phyloP scores from a whole-genome alignment of 2,888 invertebrate species.

The Dolichomitus sp. region DNA sequence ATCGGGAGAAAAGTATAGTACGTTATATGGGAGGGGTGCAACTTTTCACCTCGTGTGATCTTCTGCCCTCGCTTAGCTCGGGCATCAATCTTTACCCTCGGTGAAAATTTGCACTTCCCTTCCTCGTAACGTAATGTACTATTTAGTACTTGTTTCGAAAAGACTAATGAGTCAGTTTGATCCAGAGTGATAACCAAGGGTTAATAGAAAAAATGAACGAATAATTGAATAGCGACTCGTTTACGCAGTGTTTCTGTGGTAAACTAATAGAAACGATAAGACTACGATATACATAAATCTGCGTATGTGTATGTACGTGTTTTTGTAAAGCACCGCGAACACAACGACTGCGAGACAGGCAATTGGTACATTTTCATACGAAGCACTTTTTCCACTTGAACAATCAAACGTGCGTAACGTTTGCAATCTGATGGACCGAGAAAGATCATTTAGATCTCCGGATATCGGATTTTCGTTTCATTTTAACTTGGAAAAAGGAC shows the following conservation, averaged over 20 bases:
- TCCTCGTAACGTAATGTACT: too few relatives aligned
- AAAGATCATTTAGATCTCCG: constrained; percentile 19
- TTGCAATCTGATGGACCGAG: constrained; percentile 28
- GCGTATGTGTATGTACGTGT: constrained; percentile 29
- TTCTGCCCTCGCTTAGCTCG: too few relatives aligned
- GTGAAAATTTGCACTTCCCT: too few relatives aligned
- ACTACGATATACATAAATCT: constrained; percentile 12
- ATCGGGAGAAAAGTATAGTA: too few relatives aligned
- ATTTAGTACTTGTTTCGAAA: too few relatives aligned
- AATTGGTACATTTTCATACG: constrained; percentile 65
- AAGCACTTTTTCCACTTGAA: constrained; percentile 54
- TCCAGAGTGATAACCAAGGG: too few relatives aligned
- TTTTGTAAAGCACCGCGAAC: constrained; percentile 55
- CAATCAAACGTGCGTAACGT: constrained; percentile 19
- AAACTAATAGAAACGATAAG: constrained; percentile 60
- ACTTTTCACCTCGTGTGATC: too few relatives aligned
- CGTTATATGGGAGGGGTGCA: too few relatives aligned
- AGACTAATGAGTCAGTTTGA: too few relatives aligned
- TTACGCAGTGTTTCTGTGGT: constrained; percentile 52
- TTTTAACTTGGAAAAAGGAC: constrained; percentile 49
- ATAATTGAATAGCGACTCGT: constrained; percentile 48
- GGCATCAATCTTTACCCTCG: too few relatives aligned
- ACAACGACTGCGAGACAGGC: constrained; percentile 64
- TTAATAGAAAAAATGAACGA: constrained; percentile 11
- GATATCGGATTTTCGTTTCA: constrained; percentile 50